Evolutionary conservation across 2,888 invertebrate genomes (phyloP), one percentile per base, ranked within the genome.

Genomic region (Cinara cedri): DNA sequence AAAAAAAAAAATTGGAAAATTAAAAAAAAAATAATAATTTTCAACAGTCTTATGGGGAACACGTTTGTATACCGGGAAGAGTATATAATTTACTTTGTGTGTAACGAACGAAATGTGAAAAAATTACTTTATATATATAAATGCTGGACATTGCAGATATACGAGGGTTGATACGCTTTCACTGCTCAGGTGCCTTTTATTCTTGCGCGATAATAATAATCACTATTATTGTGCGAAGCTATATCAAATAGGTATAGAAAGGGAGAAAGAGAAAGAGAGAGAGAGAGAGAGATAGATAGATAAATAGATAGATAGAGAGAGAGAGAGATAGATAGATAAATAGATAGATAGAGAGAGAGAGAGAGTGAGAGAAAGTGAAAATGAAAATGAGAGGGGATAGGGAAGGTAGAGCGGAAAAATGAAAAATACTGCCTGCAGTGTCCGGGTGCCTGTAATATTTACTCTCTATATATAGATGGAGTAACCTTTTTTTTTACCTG

Each of bases 141-240:
- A 46, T 2, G 46, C 3, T 49, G 13, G 16, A 1, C 26, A 54
- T 14, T 1, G 34, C n/a, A 19, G 46, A 51, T 49, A 51, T 34
- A 60, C 62, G 51, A 34, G 46, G 57, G 68, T n/a, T 57, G 49
- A 57, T 4, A 16, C 51, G 26, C 34, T 34, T 6, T 6, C 34
- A n/a, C 13, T 66, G 66, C 68, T 78, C 78, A 78, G 78, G 78
- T 78, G 78, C 51, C 70, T 60, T 78, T 78, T 78, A 78, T 78
- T 78, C 70, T 78, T 78, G 78, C 34, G 70, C 78, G 46, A 68
- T 78, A 70, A 78, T 70, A 78, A 78, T 78, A 78, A 78, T 68
- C 60, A 78, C 60, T 62, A 78, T 78, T 68, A 60, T 60, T 60
- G 11, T 49, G 26, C n/a, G n/a, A n/a, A n/a, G 21, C 49, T 4